phyloP scores from a whole-genome alignment of 2,888 invertebrate genomes.

The Dusona sp. region DNA sequence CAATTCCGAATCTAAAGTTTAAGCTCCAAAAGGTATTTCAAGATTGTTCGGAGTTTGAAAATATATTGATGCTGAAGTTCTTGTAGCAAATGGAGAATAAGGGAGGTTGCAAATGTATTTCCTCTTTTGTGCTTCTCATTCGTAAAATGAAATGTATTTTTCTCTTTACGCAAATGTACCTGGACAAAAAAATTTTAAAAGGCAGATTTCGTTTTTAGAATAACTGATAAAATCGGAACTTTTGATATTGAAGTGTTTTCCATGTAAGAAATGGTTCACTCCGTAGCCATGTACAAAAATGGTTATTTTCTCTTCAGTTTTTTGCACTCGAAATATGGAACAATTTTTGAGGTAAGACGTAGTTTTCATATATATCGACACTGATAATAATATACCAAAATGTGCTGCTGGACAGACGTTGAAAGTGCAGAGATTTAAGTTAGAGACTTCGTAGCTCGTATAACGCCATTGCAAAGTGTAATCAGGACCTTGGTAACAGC shows the following conservation, averaged over 20 bases:
- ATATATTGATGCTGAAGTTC: slow-evolving; percentile 29
- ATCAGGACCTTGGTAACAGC: slow-evolving; percentile 70
- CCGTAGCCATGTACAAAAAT: not conserved
- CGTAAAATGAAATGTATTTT: not conserved
- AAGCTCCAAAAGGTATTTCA: slow-evolving; percentile 27
- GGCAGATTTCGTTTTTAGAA: not conserved
- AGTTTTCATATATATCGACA: not conserved
- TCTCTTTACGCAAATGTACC: not conserved
- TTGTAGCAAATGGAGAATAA: not conserved
- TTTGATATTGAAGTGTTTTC: not conserved
- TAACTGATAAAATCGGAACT: not conserved
- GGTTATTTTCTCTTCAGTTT: not conserved
- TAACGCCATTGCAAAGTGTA: slow-evolving; percentile 60
- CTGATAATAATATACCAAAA: not conserved
- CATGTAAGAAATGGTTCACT: not conserved
- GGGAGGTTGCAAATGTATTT: not conserved
- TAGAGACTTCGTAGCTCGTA: slow-evolving; percentile 46
- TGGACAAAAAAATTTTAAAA: not conserved
- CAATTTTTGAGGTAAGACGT: not conserved
- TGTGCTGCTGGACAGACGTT: slow-evolving; percentile 12
- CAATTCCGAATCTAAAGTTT: slow-evolving; percentile 29
- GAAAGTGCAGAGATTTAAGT: slow-evolving; percentile 26
- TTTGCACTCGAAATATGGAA: not conserved
- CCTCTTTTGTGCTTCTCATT: not conserved
- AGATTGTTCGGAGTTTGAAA: slow-evolving; percentile 19